Conservation (phyloP, 92 coral and sea anemone species). For the Siderastrea siderea region DNA sequence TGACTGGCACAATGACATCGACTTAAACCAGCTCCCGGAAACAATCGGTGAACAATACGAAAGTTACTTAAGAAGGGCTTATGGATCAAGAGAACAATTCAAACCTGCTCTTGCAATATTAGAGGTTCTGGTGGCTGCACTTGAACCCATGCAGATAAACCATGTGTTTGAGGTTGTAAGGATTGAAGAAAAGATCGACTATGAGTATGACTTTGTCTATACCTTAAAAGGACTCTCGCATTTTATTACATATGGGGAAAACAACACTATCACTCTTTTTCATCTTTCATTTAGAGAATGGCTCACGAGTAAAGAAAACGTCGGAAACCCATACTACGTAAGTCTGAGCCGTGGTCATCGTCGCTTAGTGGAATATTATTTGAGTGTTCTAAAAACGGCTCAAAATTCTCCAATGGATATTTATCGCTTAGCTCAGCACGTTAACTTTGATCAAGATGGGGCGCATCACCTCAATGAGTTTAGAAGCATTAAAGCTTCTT, state of each 20-base stretch:
- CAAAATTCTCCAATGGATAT: constrained; percentile 42
- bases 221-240: too few relatives aligned
- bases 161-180: constrained; percentile 45
- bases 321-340: constrained; percentile 12
- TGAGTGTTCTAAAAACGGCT: constrained; percentile 4
- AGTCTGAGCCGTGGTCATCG: constrained; percentile 59
- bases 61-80: constrained; percentile 61
- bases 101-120: too few relatives aligned
- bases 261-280: constrained; percentile 47
- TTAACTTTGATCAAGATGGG: constrained; percentile 34
- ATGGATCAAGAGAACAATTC: constrained; percentile 32
- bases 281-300: constrained; percentile 75
- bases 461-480: constrained; percentile 22
- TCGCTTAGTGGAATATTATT: constrained; percentile 45
- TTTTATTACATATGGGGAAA: background rate
- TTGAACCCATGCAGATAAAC: constrained; percentile 47
- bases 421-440: constrained; percentile 54
- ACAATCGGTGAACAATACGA: constrained; percentile 5
- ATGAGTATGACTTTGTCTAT: background rate
- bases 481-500: constrained; percentile 23
- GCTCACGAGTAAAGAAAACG: constrained; percentile 57
- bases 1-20: constrained; percentile 9
- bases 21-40: constrained; percentile 58
- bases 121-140: constrained; percentile 50
- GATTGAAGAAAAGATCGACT: constrained; percentile 36